These are phyloP conservation scores for Hirtodrosophila confusa DNA, from an alignment of 2,888 invertebrate species.

Conservation along the genomic window DNA sequence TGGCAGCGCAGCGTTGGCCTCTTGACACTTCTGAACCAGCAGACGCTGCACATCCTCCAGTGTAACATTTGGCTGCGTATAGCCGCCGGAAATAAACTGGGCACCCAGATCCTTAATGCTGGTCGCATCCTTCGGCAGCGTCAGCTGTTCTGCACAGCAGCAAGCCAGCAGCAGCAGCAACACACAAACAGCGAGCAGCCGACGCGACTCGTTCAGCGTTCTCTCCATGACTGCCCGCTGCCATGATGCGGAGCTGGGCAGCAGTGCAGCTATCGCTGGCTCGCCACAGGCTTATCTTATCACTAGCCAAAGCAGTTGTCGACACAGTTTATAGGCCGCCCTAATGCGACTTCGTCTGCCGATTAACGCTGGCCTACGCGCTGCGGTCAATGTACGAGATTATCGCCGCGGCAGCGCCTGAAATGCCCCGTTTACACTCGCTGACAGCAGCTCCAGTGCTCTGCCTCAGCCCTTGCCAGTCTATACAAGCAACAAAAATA, in stretches of 20 bases:
- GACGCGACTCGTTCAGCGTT: constrained; percentile 41
- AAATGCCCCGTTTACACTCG: too few species aligned
- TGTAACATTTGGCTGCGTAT: constrained; percentile 50
- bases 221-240: constrained; percentile 47
- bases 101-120: constrained; percentile 50
- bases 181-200: constrained; percentile 17
- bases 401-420: constrained; percentile 2
- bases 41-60: constrained; percentile 85
- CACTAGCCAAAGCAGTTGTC: constrained; percentile 4
- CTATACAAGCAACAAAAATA: too few species aligned
- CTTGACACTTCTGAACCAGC: constrained; percentile 87
- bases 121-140: constrained; percentile 25
- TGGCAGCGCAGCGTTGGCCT: constrained; percentile 85
- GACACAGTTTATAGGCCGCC: constrained; percentile 9
- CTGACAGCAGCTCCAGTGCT: too few species aligned
- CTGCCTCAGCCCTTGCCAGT: too few species aligned
- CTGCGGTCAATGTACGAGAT: constrained; percentile 50
- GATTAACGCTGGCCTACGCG: constrained; percentile 17
- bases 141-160: constrained; percentile 28
- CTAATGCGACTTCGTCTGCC: constrained; percentile 17
- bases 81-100: constrained; percentile 64
- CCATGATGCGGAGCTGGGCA: neutral
- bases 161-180: constrained; percentile 6
- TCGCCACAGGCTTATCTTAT: constrained; percentile 37
- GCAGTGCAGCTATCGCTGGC: constrained; percentile 6